phyloP scores from a whole-genome alignment of 2,888 invertebrate genomes.

The Sialis lutaria region DNA sequence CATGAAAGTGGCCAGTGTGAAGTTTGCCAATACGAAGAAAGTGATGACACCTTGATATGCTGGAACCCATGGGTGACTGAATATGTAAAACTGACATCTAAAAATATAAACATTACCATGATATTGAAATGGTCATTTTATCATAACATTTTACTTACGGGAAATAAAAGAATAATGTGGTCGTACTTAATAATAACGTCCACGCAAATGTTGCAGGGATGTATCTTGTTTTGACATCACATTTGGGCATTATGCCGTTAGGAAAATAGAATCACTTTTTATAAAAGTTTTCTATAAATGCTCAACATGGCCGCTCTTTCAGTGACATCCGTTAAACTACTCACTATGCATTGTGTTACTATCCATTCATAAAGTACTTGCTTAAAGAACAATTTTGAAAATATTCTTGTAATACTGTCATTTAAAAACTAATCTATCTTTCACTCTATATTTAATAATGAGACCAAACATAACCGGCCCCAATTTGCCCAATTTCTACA shows the following conservation, averaged over 20 bases:
- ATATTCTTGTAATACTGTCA: background rate
- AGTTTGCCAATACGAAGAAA: slow-evolving; percentile 95
- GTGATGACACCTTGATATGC: slow-evolving; percentile 88
- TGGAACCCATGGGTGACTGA: slow-evolving; percentile 74
- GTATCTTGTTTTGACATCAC: slow-evolving; percentile 90
- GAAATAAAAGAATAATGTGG: slow-evolving; percentile 89
- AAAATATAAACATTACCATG: slow-evolving; percentile 18
- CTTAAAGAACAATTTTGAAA: background rate
- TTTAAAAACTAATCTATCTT: no score
- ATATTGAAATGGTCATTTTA: no score
- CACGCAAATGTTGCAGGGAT: slow-evolving; percentile 98
- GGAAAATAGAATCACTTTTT: slow-evolving; percentile 10
- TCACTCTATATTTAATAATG: no score
- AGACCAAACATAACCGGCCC: slow-evolving; percentile 1
- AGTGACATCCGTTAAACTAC: slow-evolving; percentile 3
- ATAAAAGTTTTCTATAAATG: slow-evolving; percentile 22
- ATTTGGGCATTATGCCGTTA: slow-evolving; percentile 69
- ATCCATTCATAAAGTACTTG: background rate
- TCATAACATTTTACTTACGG: slow-evolving; percentile 61
- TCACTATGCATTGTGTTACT: background rate
- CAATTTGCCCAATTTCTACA: background rate
- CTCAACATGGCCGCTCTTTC: slow-evolving; percentile 46
- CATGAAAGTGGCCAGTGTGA: slow-evolving; percentile 98
- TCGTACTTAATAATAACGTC: slow-evolving; percentile 85
- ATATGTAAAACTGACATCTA: slow-evolving; percentile 78